These are phyloP conservation scores for Lates calcarifer DNA, from an alignment of 2,113 vertebrate genomes.

Conservation along the genomic window DNA sequence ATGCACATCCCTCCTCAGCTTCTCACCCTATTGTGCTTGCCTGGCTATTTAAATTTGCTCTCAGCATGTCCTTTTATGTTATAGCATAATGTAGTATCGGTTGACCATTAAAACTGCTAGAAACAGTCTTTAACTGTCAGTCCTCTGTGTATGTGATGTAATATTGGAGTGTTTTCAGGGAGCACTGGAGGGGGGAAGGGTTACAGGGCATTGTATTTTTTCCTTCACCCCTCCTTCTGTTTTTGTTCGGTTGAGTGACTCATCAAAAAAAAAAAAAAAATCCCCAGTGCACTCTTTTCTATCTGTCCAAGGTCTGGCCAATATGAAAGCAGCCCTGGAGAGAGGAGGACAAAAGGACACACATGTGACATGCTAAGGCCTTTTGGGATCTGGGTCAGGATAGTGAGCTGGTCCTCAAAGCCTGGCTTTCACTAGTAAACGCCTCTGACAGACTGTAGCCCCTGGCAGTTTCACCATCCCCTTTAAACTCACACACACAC, in stretches of 20 bases:
- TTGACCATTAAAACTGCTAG: conserved; percentile 39
- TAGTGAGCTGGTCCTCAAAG: conserved; percentile 62
- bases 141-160: conserved; percentile 59
- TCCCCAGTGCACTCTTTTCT: conserved; percentile 52
- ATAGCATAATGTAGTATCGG: conserved; percentile 45
- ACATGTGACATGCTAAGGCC: conserved; percentile 74
- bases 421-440: conserved; percentile 45
- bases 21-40: conserved; percentile 37
- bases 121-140: conserved; percentile 27
- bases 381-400: conserved; percentile 80
- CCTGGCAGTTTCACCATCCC: conserved; percentile 23
- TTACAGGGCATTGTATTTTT: conserved; percentile 62
- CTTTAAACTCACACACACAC: conserved; percentile 33
- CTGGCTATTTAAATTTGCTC: conserved; percentile 39
- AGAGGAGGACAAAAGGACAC: conserved; percentile 72
- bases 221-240: conserved; percentile 59
- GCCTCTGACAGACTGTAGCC: conserved; percentile 53
- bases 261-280: conserved; percentile 73
- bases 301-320: conserved; percentile 55
- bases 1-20: conserved; percentile 50
- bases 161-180: conserved; percentile 55
- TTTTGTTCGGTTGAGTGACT: conserved; percentile 80
- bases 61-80: conserved; percentile 57
- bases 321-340: conserved; percentile 68
- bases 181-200: conserved; percentile 24